These are phyloP conservation scores for Apistogramma diplotaenia DNA, from an alignment of 2,113 vertebrate species.

Conservation along the genomic window DNA sequence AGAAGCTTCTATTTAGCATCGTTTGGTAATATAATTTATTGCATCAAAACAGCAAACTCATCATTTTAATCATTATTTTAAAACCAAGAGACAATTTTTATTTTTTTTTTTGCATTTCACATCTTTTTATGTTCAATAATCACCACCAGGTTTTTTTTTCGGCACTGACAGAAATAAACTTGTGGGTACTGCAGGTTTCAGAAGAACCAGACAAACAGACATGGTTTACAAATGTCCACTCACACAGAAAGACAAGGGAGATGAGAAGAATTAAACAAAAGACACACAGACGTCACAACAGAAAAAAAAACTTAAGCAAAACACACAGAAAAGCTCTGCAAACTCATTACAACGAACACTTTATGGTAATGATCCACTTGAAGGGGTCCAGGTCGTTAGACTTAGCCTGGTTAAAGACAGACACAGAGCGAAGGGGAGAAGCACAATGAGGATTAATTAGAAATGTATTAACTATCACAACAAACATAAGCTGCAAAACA, in stretches of 20 bases:
- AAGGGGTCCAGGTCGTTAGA: conserved; percentile 5
- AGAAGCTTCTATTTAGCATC: conserved; percentile 1
- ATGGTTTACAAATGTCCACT: conserved; percentile 12
- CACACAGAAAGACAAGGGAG: conserved; percentile 4
- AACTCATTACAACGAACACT: conserved; percentile 42
- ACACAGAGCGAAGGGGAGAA: background rate
- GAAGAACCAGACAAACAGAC: conserved; percentile 44
- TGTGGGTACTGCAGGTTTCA: background rate
- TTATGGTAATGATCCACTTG: conserved; percentile 25
- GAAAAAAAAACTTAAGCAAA: conserved; percentile 9
- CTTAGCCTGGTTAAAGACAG: conserved; percentile 48
- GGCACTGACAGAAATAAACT: background rate
- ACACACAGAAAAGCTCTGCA: conserved; percentile 18
- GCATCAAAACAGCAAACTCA: conserved; percentile 24
- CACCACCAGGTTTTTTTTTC: background rate
- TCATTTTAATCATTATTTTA: conserved; percentile 7
- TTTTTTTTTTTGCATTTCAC: conserved; percentile 3
- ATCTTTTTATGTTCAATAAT: background rate
- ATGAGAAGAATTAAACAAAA: background rate
- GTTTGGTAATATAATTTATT: conserved; percentile 33
- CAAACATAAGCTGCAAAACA: background rate
- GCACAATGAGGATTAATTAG: background rate
- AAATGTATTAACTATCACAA: background rate
- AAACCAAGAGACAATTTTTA: conserved; percentile 19
- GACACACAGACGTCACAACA: conserved; percentile 21